Conservation (phyloP, 1,140 invertebrate species). For the Hirudo medicinalis region DNA sequence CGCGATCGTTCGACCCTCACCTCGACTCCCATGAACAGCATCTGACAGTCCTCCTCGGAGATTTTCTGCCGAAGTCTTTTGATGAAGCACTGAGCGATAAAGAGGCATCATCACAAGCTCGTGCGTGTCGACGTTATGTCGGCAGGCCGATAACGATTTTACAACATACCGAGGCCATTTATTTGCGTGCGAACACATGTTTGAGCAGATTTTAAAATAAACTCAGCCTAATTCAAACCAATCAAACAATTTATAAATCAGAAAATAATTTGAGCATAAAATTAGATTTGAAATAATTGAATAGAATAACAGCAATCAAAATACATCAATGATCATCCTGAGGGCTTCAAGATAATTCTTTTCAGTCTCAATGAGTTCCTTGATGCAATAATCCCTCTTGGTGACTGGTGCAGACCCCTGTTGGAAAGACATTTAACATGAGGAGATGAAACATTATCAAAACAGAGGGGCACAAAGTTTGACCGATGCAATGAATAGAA, state of each 20-base stretch:
- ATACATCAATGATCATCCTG: conserved; percentile 54
- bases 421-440: neutral
- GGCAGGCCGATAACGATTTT: neutral
- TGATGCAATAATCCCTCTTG: conserved; percentile 85
- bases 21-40: conserved; percentile 14
- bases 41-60: conserved; percentile 8
- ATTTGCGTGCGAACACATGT: neutral
- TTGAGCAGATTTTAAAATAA: neutral
- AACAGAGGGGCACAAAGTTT: neutral
- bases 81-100: conserved; percentile 8
- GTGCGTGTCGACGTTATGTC: neutral
- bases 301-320: neutral
- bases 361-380: conserved; percentile 89
- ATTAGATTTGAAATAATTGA: neutral
- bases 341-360: conserved; percentile 90
- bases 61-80: conserved; percentile 5
- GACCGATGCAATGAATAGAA: too few relatives aligned
- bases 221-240: neutral
- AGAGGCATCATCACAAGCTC: neutral
- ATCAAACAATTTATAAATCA: neutral
- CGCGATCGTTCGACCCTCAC: neutral
- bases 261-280: neutral
- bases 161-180: neutral
- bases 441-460: neutral
- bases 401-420: conserved; percentile 11